Conservation (phyloP, 2,888 invertebrate species). For the Plemyria rubiginata region DNA sequence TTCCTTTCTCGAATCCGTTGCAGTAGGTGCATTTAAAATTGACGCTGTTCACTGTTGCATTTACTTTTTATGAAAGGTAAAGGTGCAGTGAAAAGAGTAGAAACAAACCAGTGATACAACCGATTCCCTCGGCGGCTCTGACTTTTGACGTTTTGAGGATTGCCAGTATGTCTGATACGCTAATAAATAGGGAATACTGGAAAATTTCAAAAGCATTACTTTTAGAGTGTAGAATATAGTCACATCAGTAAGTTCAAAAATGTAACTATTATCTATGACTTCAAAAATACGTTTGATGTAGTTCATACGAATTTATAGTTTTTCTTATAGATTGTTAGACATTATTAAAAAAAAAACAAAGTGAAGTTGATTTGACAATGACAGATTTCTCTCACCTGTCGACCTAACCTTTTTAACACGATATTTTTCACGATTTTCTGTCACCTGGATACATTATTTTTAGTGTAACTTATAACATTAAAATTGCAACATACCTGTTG, state of each 20-base stretch:
- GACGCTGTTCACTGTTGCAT: conserved; percentile 21
- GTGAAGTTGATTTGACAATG: no score
- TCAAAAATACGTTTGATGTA: no score
- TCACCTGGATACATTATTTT: conserved; percentile 8
- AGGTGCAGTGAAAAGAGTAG: conserved; percentile 17
- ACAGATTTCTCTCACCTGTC: no score
- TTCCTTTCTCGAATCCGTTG: conserved; percentile 12
- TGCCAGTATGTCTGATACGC: background rate
- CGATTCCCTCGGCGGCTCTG: conserved; percentile 3
- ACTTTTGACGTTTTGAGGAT: background rate
- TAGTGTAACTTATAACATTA: conserved; percentile 3
- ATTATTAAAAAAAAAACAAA: no score
- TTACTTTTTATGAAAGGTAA: conserved; percentile 21
- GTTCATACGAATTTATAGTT: no score
- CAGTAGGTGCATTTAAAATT: conserved; percentile 12
- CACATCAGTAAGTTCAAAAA: no score
- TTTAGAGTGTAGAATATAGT: no score
- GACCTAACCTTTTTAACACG: conserved; percentile 8
- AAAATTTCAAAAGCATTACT: background rate
- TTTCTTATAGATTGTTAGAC: no score
- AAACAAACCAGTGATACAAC: conserved; percentile 28
- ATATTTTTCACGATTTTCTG: background rate
- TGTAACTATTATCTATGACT: no score
- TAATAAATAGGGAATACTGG: background rate
- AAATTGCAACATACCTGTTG: conserved; percentile 9